Conservation (phyloP, 2,797 vertebrate species). For the Gila robusta region DNA sequence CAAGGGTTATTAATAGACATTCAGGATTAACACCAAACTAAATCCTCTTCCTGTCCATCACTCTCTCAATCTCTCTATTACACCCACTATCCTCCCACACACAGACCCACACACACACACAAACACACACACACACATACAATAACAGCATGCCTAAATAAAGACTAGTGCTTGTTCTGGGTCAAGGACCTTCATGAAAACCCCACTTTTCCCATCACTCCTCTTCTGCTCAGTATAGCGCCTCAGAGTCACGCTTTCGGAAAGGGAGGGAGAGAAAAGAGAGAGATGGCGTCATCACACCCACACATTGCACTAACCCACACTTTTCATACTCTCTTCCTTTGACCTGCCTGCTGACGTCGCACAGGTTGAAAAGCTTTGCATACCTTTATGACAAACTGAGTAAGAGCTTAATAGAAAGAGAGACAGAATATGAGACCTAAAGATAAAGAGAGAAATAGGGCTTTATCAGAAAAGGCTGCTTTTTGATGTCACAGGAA, state of each 20-base stretch:
- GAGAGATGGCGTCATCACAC: constrained; percentile 43
- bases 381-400: constrained; percentile 45
- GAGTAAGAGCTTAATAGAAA: constrained; percentile 19
- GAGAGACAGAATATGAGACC: constrained; percentile 4
- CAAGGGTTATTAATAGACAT: constrained; percentile 62
- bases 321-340: constrained; percentile 37
- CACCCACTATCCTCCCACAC: constrained; percentile 28
- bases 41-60: constrained; percentile 56
- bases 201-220: constrained; percentile 44
- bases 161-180: constrained; percentile 41
- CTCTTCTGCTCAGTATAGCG: constrained; percentile 10
- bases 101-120: neutral
- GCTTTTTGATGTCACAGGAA: constrained; percentile 30
- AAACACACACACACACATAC: neutral
- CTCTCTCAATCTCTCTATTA: constrained; percentile 16
- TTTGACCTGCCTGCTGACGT: constrained; percentile 51
- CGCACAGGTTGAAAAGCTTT: constrained; percentile 48
- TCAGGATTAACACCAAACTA: constrained; percentile 56
- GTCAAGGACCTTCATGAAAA: constrained; percentile 36
- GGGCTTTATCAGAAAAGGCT: constrained; percentile 1
- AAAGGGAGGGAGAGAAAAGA: constrained; percentile 17
- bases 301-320: constrained; percentile 47
- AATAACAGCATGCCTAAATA: constrained; percentile 31
- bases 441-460: constrained; percentile 9
- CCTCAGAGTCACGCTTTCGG: constrained; percentile 28